Percentiles rank a stretch among this genome's conserved stretches.
phyloP scores from a whole-genome alignment of 1,140 invertebrate species.

The Daktulosphaira vitifoliae region DNA sequence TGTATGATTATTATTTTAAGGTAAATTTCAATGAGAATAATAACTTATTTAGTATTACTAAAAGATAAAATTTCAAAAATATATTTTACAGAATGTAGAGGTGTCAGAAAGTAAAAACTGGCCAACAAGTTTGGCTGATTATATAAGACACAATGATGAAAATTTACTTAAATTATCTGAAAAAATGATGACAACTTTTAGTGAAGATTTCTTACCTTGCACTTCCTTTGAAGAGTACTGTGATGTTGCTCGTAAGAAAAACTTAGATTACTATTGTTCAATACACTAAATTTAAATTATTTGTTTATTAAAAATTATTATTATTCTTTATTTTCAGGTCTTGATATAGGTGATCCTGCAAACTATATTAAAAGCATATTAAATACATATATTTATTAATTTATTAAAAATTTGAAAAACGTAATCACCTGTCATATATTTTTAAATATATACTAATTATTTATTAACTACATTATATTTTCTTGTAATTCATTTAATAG shows the following conservation, averaged over 20 bases:
- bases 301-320: no score
- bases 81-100: slow-evolving; percentile 55
- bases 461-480: slow-evolving; percentile 28
- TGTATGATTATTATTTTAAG: slow-evolving; percentile 68
- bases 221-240: slow-evolving; percentile 82
- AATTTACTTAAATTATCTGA: slow-evolving; percentile 78
- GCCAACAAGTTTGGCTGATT: slow-evolving; percentile 80
- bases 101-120: slow-evolving; percentile 72
- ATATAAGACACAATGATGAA: slow-evolving; percentile 89
- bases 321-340: slow-evolving; percentile 14
- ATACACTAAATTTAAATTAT: no score
- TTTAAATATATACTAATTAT: slow-evolving; percentile 29
- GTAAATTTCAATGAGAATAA: slow-evolving; percentile 42
- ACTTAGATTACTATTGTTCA: background rate
- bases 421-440: slow-evolving; percentile 1
- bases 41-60: background rate
- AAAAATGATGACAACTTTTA: slow-evolving; percentile 66
- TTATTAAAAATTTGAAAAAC: slow-evolving; percentile 5
- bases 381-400: background rate
- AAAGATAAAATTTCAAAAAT: background rate
- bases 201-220: slow-evolving; percentile 83
- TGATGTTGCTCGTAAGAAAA: slow-evolving; percentile 66
- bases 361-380: slow-evolving; percentile 14
- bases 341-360: background rate
- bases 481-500: slow-evolving; percentile 20